Conservation (phyloP, 1,140 invertebrate species). For the Zelostemma sp. region DNA sequence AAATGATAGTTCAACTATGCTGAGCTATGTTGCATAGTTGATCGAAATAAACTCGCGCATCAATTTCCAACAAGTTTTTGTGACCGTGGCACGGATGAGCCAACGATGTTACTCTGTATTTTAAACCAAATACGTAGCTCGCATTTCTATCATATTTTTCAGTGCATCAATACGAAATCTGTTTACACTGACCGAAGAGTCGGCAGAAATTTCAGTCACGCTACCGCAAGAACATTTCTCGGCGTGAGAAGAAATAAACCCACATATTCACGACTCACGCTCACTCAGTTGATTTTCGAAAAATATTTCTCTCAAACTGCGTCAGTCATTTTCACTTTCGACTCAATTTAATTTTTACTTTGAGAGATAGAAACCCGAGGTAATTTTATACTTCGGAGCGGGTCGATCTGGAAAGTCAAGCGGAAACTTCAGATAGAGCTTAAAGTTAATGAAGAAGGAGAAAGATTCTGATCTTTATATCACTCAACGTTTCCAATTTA, state of each 20-base stretch:
- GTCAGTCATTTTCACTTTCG: constrained; percentile 1
- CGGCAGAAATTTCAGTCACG: constrained; percentile 5
- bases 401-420: constrained; percentile 30
- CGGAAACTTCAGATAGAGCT: constrained; percentile 29
- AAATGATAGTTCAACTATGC: no score
- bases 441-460: constrained; percentile 42
- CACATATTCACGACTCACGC: not conserved
- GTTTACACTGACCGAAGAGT: constrained; percentile 2
- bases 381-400: constrained; percentile 29
- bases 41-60: no score
- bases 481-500: constrained; percentile 22
- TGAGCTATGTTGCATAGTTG: no score
- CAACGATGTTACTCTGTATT: no score
- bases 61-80: no score
- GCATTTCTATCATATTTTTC: no score
- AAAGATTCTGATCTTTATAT: constrained; percentile 32
- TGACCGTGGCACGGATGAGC: no score
- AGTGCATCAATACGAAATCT: not conserved
- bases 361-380: constrained; percentile 8
- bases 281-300: not conserved
- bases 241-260: not conserved
- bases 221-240: not conserved
- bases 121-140: no score
- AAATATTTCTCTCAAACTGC: constrained; percentile 5
- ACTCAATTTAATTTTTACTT: constrained; percentile 16